Base-by-base conservation (phyloP, 2,113 vertebrate species). In the Myiozetetes cayanensis region DNA sequence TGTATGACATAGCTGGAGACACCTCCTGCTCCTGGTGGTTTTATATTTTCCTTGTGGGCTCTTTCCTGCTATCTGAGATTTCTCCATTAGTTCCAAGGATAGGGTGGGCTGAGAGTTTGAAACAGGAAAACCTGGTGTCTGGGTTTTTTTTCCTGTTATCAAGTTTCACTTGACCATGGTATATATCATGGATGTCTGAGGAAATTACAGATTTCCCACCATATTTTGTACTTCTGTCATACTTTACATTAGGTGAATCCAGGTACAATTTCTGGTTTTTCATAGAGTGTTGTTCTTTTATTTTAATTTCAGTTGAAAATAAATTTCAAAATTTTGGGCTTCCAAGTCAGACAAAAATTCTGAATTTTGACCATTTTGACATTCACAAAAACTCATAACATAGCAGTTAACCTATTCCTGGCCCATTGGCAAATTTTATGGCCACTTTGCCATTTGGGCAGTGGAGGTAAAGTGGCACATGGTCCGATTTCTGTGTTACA, bases 11-110 rank as follows among this genome's bases (percentile, higher is more conserved):
- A 71, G 68, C 56, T 68, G 74, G 72, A 90, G 83, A 89, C 52
- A 65, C 63, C 71, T 87, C 75, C 78, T 83, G 75, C 82, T 95
- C 82, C 52, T 47, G 75, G 49, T 1, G 22, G 86, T 80, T 95
- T 92, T 81, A 25, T 93, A 21, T 78, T 97, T 96, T 95, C 52
- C 44, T 86, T 83, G 52, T 77, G 87, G 41, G 37, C 85, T 93
- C 80, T 79, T 84, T 94, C 62, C 41, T 94, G 88, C 93, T 90
- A 55, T 91, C 56, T 90, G 90, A 94, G 73, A 85, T 89, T 92
- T 72, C 80, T 92, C 83, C 88, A 71, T 95, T 96, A 94, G 43
- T 80, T 94, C 39, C 84, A 73, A 93, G 58, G 53, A 30, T 74
- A 78, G 89, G 37, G 66, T 56, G 20, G 66, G 91, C 81, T 81